A percentile compares a stretch with the other conserved stretches of the same genome.
Conservation (phyloP, 2,888 invertebrate species). For the Mesoligia furuncula region DNA sequence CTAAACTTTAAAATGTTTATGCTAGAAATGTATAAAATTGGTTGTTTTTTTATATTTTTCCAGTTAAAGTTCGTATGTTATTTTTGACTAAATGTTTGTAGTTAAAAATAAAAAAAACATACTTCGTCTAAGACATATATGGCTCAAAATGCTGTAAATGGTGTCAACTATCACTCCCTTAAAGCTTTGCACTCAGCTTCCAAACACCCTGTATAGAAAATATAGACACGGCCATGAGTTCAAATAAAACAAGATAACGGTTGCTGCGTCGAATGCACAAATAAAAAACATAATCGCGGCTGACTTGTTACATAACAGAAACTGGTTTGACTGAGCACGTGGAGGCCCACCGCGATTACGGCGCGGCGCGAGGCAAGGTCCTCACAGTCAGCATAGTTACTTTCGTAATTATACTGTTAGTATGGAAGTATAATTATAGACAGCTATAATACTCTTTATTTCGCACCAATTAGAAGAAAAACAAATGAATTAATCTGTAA, state of each 20-base stretch:
- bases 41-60: too few species aligned
- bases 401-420: not conserved
- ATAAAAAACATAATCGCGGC: not conserved
- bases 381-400: not conserved
- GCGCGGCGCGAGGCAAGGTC: not conserved
- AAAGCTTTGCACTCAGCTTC: too few species aligned
- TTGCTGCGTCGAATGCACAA: not conserved
- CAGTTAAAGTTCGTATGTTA: too few species aligned
- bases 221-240: not conserved
- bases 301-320: not conserved
- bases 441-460: not conserved
- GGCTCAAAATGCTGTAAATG: too few species aligned
- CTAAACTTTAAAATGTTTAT: too few species aligned
- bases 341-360: constrained; percentile 1
- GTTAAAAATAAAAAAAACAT: too few species aligned
- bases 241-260: not conserved
- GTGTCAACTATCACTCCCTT: too few species aligned
- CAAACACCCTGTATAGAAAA: too few species aligned
- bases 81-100: too few species aligned
- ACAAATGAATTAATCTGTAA: not conserved
- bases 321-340: not conserved
- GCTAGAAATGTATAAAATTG: too few species aligned
- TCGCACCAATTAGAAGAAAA: not conserved
- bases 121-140: too few species aligned
- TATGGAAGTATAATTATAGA: not conserved